phyloP scores from a whole-genome alignment of 2,113 vertebrate species.

The Solenodon paradoxus region DNA sequence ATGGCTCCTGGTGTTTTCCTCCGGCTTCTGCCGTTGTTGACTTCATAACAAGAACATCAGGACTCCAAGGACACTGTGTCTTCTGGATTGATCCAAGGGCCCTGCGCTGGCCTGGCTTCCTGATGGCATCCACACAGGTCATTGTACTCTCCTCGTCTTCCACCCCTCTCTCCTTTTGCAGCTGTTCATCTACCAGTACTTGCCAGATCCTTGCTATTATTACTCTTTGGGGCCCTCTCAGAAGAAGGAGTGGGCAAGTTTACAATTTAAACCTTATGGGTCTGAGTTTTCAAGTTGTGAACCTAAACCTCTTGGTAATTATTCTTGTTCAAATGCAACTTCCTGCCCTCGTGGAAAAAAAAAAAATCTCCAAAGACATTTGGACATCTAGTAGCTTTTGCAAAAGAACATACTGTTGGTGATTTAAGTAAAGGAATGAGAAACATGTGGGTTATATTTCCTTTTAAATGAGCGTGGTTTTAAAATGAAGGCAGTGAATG shows the following conservation, averaged over 20 bases:
- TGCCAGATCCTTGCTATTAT: conserved; percentile 1
- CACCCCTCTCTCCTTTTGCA: neutral
- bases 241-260: neutral
- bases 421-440: conserved; percentile 17
- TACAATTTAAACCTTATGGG: conserved; percentile 16
- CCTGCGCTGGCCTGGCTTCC: neutral
- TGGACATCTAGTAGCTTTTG: conserved; percentile 33
- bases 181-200: neutral
- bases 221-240: conserved; percentile 30
- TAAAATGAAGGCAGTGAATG: neutral
- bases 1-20: neutral
- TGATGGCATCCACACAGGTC: neutral
- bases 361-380: conserved; percentile 27
- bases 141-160: neutral
- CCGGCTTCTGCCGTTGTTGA: neutral
- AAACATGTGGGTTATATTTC: conserved; percentile 50
- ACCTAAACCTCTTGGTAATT: conserved; percentile 27
- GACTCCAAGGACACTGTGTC: conserved; percentile 24
- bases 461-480: conserved; percentile 15
- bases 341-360: neutral
- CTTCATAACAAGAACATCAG: neutral
- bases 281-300: conserved; percentile 50
- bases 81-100: neutral
- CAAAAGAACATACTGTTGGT: conserved; percentile 35
- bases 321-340: conserved; percentile 26